Evolutionary conservation across 2,797 vertebrate species (phyloP).

Genomic region (Leptatherina wallacei): DNA sequence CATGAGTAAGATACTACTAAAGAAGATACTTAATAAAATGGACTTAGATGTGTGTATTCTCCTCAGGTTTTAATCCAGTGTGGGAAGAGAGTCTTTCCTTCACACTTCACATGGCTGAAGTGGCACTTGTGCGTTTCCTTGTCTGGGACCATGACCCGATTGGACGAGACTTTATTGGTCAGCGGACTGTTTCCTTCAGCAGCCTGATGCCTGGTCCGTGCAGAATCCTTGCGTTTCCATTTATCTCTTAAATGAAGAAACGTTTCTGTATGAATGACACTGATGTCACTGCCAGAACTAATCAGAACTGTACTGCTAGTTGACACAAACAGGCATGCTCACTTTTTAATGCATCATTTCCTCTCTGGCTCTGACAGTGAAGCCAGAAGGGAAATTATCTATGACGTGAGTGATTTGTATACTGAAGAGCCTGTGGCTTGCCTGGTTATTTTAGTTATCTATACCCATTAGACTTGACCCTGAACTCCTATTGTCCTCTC

Average conservation of each 20-base stretch:
- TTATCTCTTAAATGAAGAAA: slow-evolving; percentile 5
- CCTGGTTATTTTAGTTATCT: slow-evolving; percentile 40
- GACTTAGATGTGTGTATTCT: slow-evolving; percentile 16
- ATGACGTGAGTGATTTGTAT: slow-evolving; percentile 40
- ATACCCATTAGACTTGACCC: slow-evolving; percentile 35
- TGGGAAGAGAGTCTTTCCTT: slow-evolving; percentile 98
- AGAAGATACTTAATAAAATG: background rate
- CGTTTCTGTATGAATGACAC: slow-evolving; percentile 15
- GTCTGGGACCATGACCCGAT: slow-evolving; percentile 99
- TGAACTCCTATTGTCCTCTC: slow-evolving; percentile 46
- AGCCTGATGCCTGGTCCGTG: slow-evolving; percentile 92
- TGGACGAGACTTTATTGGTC: slow-evolving; percentile 96
- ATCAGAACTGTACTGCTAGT: slow-evolving; percentile 17
- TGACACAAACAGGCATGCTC: slow-evolving; percentile 26
- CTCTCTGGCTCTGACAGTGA: slow-evolving; percentile 8
- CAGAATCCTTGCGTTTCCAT: slow-evolving; percentile 18
- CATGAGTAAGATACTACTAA: slow-evolving; percentile 10
- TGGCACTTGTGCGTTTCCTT: slow-evolving; percentile 94
- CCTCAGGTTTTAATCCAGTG: slow-evolving; percentile 95
- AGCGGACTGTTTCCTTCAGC: slow-evolving; percentile 95
- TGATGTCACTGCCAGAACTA: slow-evolving; percentile 30
- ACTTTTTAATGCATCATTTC: slow-evolving; percentile 14
- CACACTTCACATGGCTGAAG: slow-evolving; percentile 96
- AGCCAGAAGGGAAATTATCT: slow-evolving; percentile 32
- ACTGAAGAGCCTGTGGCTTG: slow-evolving; percentile 30